Base-by-base conservation (phyloP, 2,888 invertebrate genomes). In the Trachelus troglodyta region DNA sequence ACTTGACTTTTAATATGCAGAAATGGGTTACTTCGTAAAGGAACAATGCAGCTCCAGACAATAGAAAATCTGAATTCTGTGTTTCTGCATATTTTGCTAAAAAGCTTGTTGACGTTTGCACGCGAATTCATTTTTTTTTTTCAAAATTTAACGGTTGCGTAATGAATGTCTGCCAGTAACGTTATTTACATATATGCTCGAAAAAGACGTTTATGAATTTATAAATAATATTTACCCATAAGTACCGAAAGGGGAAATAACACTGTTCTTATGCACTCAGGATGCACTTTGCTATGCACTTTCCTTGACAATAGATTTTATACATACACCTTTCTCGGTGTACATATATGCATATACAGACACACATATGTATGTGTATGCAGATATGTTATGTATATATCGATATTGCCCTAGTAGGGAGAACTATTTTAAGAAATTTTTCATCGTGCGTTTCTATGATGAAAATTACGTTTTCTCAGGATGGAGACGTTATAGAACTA, bases 401-500 rank as follows among this genome's bases (percentile, higher is more conserved):
- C 9, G 23, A 56, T 56, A 56, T 6, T 23, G 23, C 23, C 23
- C 56, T 23, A 56, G 56, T 6, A 56, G 23, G 23, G 23, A 23
- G 9, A 56, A 56, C 56, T 9, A 56, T 56, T 56, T 23, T 56
- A 56, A 23, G 56, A 23, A 23, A 56, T 15, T 23, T 23, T 9
- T 23, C 56, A 56, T 56, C 9, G 56, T 40, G 15, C 15, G 40
- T 15, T 15, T 1, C 40, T 40, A 15, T 6, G 4, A 40, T 15
- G 40, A 40, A 40, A 40, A 40, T 40, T 40, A 40, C 15, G 40
- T 40, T 40, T 40, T 80, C 76, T 12, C 71, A 91, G 91, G 91
- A 90, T 15, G 91, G 91, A 0, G 91, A 91, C n/a, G 91, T 91
- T 0, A 87, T 91, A 80, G 91, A 91, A 79, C 85, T 91, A 69